Conservation (phyloP, 2,797 vertebrate species). For the Oryzias dopingdopingensis region DNA sequence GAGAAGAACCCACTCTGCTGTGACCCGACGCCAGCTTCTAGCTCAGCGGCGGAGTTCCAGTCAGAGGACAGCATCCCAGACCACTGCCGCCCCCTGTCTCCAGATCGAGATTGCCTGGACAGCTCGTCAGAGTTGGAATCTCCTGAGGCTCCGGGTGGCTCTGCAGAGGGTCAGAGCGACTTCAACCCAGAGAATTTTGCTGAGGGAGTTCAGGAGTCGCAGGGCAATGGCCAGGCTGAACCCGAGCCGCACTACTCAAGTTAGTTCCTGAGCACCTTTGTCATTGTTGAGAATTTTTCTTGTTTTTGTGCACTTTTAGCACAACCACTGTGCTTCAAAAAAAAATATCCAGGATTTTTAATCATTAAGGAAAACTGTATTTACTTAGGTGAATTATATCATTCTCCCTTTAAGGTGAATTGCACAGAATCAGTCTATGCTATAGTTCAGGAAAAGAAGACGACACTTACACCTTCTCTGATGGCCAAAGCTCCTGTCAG, state of each 20-base stretch:
- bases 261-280: slow-evolving; percentile 40
- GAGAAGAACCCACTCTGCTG: slow-evolving; percentile 85
- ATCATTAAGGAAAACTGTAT: too few relatives aligned
- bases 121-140: slow-evolving; percentile 64
- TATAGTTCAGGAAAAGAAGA: slow-evolving; percentile 79
- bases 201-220: slow-evolving; percentile 28
- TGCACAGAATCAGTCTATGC: slow-evolving; percentile 89
- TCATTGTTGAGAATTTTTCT: too few relatives aligned
- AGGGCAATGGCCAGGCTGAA: slow-evolving; percentile 65
- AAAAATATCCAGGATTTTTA: too few relatives aligned
- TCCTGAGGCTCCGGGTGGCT: slow-evolving; percentile 43
- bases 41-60: slow-evolving; percentile 17
- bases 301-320: too few relatives aligned
- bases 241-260: slow-evolving; percentile 62
- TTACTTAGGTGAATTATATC: not conserved
- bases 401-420: slow-evolving; percentile 74
- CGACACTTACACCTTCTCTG: slow-evolving; percentile 86
- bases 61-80: slow-evolving; percentile 56
- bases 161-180: slow-evolving; percentile 58
- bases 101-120: slow-evolving; percentile 75
- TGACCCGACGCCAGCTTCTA: slow-evolving; percentile 62
- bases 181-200: slow-evolving; percentile 23
- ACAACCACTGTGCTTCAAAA: too few relatives aligned
- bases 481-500: slow-evolving; percentile 91
- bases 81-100: slow-evolving; percentile 77